Percentiles rank a stretch among this genome's conserved stretches.
phyloP scores from a whole-genome alignment of 2,888 invertebrate species.

The Bellardia pandia region DNA sequence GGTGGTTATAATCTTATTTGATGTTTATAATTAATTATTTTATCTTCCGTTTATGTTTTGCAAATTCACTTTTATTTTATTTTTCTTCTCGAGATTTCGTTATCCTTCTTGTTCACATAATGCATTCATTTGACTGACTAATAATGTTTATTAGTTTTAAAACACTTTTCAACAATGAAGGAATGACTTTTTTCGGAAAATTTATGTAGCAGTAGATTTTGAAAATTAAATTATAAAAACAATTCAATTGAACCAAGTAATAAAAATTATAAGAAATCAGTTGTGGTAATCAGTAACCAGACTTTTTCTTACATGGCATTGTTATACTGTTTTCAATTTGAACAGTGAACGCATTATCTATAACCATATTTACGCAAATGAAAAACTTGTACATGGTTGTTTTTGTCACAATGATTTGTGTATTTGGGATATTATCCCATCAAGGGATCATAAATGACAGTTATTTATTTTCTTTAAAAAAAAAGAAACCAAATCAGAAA shows the following conservation, averaged over 20 bases:
- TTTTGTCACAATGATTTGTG: constrained; percentile 44
- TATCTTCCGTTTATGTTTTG: constrained; percentile 46
- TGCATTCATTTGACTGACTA: constrained; percentile 35
- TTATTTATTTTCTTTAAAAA: not conserved
- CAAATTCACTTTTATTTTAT: constrained; percentile 27
- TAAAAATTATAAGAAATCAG: constrained; percentile 71
- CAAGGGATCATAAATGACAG: constrained; percentile 51
- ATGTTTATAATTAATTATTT: constrained; percentile 46
- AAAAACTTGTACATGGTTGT: constrained; percentile 59
- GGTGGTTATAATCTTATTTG: constrained; percentile 44
- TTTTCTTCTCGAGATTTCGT: constrained; percentile 12
- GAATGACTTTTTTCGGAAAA: constrained; percentile 37
- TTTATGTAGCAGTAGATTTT: constrained; percentile 54
- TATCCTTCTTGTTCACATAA: constrained; percentile 65
- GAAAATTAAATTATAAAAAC: constrained; percentile 73
- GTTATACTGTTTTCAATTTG: constrained; percentile 70
- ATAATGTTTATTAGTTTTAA: constrained; percentile 30
- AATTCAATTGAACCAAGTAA: constrained; percentile 73
- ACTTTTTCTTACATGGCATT: constrained; percentile 73
- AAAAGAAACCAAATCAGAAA: not conserved
- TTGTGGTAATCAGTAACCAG: constrained; percentile 71
- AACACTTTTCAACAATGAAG: constrained; percentile 35
- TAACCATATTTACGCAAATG: constrained; percentile 76
- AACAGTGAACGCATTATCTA: constrained; percentile 81
- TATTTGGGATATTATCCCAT: constrained; percentile 41